These are phyloP conservation scores for Daphoenositta chrysoptera DNA, from an alignment of 2,113 vertebrate species.

Conservation along the genomic window DNA sequence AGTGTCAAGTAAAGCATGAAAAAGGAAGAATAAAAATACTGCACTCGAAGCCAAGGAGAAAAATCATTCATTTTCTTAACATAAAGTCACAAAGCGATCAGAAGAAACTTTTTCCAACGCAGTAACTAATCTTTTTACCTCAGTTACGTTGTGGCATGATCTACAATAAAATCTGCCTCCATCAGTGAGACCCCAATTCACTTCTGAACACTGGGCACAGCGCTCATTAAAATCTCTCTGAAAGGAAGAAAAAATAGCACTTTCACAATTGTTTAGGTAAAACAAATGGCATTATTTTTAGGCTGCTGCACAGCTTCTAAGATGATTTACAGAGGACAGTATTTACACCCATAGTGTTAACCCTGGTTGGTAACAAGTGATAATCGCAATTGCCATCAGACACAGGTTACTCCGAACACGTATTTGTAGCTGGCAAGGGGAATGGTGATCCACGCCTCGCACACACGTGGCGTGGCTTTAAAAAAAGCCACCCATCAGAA, in stretches of 20 bases:
- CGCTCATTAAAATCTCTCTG: constrained; percentile 80
- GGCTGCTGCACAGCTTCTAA: not conserved
- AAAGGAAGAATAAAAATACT: not conserved
- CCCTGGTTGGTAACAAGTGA: not conserved
- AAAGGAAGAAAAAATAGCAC: not conserved
- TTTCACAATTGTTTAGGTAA: not conserved
- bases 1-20: not conserved
- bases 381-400: not conserved
- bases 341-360: not conserved
- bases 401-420: not conserved
- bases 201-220: constrained; percentile 81
- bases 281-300: not conserved
- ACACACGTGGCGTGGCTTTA: not conserved
- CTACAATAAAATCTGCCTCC: constrained; percentile 88
- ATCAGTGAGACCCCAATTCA: constrained; percentile 89
- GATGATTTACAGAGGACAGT: not conserved
- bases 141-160: constrained; percentile 89
- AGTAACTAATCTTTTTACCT: constrained; percentile 74
- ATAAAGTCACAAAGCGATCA: not conserved
- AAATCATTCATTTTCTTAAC: not conserved
- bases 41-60: not conserved
- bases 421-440: not conserved
- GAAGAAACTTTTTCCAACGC: not conserved
- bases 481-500: not conserved
- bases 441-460: not conserved